A percentile compares a stretch with the other conserved stretches of the same genome.
These are phyloP conservation scores for Sula dactylatra DNA, from an alignment of 2,113 vertebrate genomes.

Conservation along the genomic window DNA sequence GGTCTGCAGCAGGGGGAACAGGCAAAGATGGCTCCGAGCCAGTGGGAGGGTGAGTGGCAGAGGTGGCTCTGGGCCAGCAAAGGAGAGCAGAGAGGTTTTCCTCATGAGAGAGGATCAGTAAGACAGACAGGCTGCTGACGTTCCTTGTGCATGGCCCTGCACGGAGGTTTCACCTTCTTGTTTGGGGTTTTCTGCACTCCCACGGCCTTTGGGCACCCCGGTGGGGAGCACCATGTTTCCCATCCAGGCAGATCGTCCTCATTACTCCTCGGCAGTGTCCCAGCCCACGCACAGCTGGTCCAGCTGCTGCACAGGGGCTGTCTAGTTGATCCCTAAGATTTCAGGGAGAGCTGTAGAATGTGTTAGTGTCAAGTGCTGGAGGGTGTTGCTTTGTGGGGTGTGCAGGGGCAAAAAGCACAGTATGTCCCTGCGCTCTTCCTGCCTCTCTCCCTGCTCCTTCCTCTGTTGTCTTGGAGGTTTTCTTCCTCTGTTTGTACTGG, in stretches of 20 bases:
- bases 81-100: neutral
- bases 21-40: neutral
- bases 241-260: neutral
- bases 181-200: neutral
- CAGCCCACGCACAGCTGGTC: neutral
- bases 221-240: neutral
- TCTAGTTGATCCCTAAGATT: neutral
- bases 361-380: neutral
- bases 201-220: neutral
- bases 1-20: neutral
- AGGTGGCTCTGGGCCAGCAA: neutral
- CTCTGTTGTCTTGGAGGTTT: neutral
- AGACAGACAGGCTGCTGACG: neutral
- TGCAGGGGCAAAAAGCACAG: neutral
- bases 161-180: accelerated
- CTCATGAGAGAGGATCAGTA: neutral
- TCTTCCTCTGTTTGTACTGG: neutral
- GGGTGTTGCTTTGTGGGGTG: neutral
- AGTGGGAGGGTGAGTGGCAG: neutral
- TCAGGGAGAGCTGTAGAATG: neutral
- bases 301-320: neutral
- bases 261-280: neutral
- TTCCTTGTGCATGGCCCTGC: neutral
- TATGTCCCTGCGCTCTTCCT: neutral
- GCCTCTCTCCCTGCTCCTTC: neutral